These are phyloP conservation scores for Microcebus ravelobensis DNA, from an alignment of 2,113 vertebrate genomes.

Conservation along the genomic window DNA sequence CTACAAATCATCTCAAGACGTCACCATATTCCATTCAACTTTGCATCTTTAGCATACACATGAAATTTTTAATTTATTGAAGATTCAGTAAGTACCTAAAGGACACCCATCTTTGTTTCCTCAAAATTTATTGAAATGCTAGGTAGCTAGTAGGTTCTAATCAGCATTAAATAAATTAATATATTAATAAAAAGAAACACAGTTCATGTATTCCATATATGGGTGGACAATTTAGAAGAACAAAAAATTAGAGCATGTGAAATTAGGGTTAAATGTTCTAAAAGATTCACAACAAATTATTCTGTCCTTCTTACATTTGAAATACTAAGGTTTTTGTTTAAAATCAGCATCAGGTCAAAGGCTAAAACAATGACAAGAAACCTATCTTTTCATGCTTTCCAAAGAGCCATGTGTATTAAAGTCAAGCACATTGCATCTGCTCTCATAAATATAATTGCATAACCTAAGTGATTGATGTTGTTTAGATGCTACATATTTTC, in stretches of 20 bases:
- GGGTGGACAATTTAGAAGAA: conserved; percentile 11
- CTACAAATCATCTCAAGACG: neutral
- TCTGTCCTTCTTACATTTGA: neutral
- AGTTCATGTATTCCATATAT: neutral
- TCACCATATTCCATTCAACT: neutral
- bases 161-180: conserved; percentile 47
- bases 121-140: conserved; percentile 33
- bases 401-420: neutral
- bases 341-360: conserved; percentile 9
- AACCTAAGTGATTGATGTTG: conserved; percentile 21
- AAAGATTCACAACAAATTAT: conserved; percentile 18
- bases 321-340: neutral
- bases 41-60: neutral
- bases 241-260: neutral
- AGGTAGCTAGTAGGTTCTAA: neutral
- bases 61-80: neutral
- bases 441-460: conserved; percentile 25
- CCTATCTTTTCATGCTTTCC: neutral
- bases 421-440: neutral
- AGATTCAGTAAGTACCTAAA: conserved; percentile 17
- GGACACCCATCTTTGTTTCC: neutral
- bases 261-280: conserved; percentile 2
- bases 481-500: conserved; percentile 18
- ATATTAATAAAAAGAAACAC: conserved; percentile 6
- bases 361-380: conserved; percentile 24